These are phyloP conservation scores for Crypturellus undulatus DNA, from an alignment of 2,113 vertebrate genomes.

Conservation along the genomic window DNA sequence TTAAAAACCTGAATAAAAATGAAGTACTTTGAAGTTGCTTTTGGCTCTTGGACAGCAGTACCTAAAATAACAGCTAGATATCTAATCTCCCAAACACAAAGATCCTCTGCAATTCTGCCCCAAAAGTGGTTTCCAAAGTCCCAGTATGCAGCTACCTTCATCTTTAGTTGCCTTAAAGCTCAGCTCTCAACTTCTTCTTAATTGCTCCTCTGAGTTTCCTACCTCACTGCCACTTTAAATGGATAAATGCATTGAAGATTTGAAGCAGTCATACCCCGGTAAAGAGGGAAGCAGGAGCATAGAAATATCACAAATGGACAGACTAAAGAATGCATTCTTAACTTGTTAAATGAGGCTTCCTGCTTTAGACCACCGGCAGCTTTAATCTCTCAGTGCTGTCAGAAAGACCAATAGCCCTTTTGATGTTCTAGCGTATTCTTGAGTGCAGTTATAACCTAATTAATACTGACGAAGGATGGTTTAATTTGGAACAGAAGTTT, in stretches of 20 bases:
- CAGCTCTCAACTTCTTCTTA: constrained; percentile 12
- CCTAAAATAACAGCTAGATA: not conserved
- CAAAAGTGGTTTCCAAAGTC: constrained; percentile 23
- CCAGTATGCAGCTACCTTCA: not conserved
- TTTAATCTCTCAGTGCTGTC: constrained; percentile 5
- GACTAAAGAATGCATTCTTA: constrained; percentile 11
- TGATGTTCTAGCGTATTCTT: constrained; percentile 1
- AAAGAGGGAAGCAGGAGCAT: constrained; percentile 27
- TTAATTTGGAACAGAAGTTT: constrained; percentile 25
- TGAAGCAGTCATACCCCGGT: constrained; percentile 29
- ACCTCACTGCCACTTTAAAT: not conserved
- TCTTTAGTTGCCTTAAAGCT: constrained; percentile 26
- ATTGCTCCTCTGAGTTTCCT: constrained; percentile 27
- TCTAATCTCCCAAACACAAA: not conserved
- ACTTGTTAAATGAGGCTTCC: not conserved
- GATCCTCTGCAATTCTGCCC: not conserved
- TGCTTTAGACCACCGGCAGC: not conserved
- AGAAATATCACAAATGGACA: constrained; percentile 31
- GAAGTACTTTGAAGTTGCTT: not conserved
- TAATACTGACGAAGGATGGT: not conserved
- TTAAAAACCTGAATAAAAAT: not conserved
- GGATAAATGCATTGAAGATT: constrained; percentile 22
- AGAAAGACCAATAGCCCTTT: constrained; percentile 7
- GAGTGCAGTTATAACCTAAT: not conserved
- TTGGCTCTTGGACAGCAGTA: not conserved